Base-by-base conservation (phyloP, 2,888 invertebrate genomes). In the Hydriomena furcata region DNA sequence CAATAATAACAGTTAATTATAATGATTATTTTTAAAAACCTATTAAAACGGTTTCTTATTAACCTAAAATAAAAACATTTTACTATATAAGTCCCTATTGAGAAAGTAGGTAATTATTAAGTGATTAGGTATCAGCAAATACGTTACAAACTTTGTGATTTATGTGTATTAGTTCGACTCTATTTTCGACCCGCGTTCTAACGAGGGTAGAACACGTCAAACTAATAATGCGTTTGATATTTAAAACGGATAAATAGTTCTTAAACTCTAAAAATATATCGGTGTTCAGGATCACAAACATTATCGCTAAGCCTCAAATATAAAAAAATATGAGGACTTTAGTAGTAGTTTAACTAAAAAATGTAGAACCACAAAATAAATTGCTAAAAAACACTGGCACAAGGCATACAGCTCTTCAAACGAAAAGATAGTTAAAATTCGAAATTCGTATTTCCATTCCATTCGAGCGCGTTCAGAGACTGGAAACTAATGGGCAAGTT, bases 61-160 rank as follows among this genome's bases (percentile, higher is more conserved):
- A n/a, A 6, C 7, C 1, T 31, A 31, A 31, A 32, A 32, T 17
- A n/a, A 32, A 11, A 7, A 13, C 11, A 10, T 12, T 4, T 7
- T 7, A 1, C 2, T 3, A 5, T 8, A 27, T 17, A 17, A 27
- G 10, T 13, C 6, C 8, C n/a, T 32, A n/a, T 12, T 78, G 76
- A 68, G 71, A 79, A 76, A 68, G 73, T 81, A 76, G 68, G 73
- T 81, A 76, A 84, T 87, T 83, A 86, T 83, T 80, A 79, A 73
- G 81, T 78, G 84, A 87, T 86, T 84, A 86, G 58, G 51, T 61
- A 82, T 82, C 79, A 76, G 72, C 73, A 70, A 74, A 73, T 79
- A 79, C 78, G 77, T 69, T 52, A 35, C 66, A 73, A 86, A 87
- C 69, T 85, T 85, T 85, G 73, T 87, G 85, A 88, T 87, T 88